A percentile compares a stretch with the other conserved stretches of the same genome.
Evolutionary conservation across 1,140 invertebrate species (phyloP).

Genomic region (Aphelinus certus): DNA sequence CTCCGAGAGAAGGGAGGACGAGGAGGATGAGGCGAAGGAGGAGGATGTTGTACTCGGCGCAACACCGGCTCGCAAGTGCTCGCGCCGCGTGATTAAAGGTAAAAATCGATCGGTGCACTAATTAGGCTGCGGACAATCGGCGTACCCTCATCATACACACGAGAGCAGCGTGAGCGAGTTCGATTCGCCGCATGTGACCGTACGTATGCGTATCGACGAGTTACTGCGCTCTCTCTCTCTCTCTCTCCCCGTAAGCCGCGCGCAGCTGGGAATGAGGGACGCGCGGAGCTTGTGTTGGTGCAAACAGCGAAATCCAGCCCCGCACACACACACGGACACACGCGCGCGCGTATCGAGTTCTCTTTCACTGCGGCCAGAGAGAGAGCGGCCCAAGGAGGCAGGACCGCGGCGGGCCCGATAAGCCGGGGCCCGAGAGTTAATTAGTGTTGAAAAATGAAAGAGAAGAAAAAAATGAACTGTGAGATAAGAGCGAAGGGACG

Average conservation of each 20-base stretch:
- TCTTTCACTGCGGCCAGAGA: not conserved
- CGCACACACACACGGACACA: not conserved
- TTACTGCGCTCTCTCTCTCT: not conserved
- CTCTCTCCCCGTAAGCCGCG: not conserved
- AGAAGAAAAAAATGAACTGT: too few species aligned
- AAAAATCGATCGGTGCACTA: conserved; percentile 35
- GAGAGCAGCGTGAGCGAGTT: conserved; percentile 6
- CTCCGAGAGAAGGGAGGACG: conserved; percentile 7
- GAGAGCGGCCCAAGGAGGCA: too few species aligned
- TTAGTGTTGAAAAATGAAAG: conserved; percentile 50
- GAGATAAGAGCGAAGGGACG: conserved; percentile 46
- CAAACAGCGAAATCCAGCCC: not conserved
- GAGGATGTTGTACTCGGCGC: not conserved
- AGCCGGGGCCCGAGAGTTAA: conserved; percentile 47
- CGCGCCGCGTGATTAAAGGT: conserved; percentile 29
- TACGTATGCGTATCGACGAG: not conserved
- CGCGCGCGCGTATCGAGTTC: not conserved
- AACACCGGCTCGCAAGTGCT: not conserved
- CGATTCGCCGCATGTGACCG: not conserved
- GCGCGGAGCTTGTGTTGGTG: not conserved
- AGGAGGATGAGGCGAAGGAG: conserved; percentile 2
- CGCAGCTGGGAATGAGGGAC: not conserved
- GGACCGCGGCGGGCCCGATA: conserved; percentile 42
- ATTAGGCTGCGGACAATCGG: conserved; percentile 15
- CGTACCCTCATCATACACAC: conserved; percentile 3